phyloP scores from a whole-genome alignment of 2,888 invertebrate genomes.

The Tyria jacobaeae region DNA sequence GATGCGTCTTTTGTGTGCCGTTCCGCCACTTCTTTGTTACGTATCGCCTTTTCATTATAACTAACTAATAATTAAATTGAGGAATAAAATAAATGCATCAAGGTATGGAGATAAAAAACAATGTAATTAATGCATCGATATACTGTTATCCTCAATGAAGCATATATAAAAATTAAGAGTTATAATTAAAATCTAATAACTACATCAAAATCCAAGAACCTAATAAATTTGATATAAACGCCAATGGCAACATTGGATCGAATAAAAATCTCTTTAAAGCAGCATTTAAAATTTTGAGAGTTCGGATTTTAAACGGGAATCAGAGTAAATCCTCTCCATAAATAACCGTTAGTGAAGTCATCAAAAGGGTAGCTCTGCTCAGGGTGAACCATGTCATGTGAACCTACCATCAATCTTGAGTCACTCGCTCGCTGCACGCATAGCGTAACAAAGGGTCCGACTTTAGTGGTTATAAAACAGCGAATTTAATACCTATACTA shows the following conservation, averaged over 20 bases:
- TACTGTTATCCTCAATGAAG: too few species aligned
- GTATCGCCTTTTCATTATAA: too few species aligned
- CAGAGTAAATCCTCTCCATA: conserved; percentile 76
- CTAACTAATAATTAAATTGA: too few species aligned
- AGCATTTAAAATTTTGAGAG: conserved; percentile 68
- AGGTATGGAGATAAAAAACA: too few species aligned
- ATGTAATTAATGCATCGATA: too few species aligned
- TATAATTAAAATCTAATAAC: too few species aligned
- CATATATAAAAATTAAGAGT: too few species aligned
- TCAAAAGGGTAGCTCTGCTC: conserved; percentile 81
- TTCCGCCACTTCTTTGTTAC: too few species aligned
- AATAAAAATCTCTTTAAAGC: conserved; percentile 61
- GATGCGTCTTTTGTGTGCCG: too few species aligned
- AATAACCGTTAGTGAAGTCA: conserved; percentile 85
- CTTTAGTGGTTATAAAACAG: conserved; percentile 48
- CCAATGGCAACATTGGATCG: conserved; percentile 40
- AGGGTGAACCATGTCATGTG: conserved; percentile 82
- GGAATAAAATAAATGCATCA: too few species aligned
- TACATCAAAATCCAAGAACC: too few species aligned
- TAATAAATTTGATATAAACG: too few species aligned
- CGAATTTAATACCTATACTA: conserved; percentile 48
- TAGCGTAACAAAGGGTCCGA: conserved; percentile 52
- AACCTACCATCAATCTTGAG: conserved; percentile 83
- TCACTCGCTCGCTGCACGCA: conserved; percentile 71
- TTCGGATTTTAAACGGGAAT: conserved; percentile 69